Evolutionary conservation across 2,888 invertebrate genomes (phyloP).

Genomic region (Athalia cordata): DNA sequence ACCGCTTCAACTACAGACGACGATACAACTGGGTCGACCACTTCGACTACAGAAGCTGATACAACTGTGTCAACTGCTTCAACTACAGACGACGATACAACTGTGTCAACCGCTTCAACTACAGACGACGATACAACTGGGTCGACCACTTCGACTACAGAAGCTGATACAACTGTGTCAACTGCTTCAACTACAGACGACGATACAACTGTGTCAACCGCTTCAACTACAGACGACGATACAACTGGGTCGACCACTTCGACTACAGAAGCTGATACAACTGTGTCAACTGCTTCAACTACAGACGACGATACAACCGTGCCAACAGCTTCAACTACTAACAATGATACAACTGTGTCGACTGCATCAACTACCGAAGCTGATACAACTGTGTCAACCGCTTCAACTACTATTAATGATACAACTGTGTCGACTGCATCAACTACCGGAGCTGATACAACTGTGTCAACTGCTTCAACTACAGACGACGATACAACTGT

Average conservation of each 20-base stretch:
- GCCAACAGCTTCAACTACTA: neutral
- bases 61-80: neutral
- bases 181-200: neutral
- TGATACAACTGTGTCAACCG: neutral
- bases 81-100: neutral
- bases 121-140: neutral
- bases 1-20: conserved; percentile 3
- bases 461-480: neutral
- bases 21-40: conserved; percentile 28
- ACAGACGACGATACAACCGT: neutral
- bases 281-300: neutral
- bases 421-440: conserved; percentile 14
- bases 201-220: neutral
- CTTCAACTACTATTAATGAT: neutral
- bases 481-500: neutral
- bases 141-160: neutral
- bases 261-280: neutral
- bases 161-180: neutral
- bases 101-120: neutral
- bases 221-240: neutral
- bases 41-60: neutral
- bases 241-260: neutral
- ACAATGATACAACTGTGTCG: neutral
- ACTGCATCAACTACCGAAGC: neutral
- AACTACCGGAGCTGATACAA: neutral